A percentile compares a stretch with the other conserved stretches of the same genome.
Conservation (phyloP, 2,113 vertebrate species). For the Ammodytes dubius region DNA sequence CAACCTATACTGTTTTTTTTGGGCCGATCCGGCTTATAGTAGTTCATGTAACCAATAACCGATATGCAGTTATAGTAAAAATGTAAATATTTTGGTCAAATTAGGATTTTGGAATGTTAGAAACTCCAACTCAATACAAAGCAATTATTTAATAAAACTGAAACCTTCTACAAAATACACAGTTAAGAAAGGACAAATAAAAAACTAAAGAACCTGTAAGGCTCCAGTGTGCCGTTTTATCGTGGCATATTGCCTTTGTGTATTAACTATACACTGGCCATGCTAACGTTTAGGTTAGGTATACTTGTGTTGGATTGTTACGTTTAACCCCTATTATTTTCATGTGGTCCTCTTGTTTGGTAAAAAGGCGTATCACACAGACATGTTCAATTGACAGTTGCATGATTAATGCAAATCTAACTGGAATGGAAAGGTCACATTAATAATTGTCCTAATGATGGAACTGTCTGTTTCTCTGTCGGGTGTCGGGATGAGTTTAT, state of each 20-base stretch:
- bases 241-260: neutral
- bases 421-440: slow-evolving; percentile 54
- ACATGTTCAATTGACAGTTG: slow-evolving; percentile 8
- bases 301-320: neutral
- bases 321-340: neutral
- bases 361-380: slow-evolving; percentile 2
- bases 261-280: neutral
- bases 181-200: too few relatives aligned
- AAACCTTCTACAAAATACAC: too few relatives aligned
- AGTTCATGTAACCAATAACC: too few relatives aligned
- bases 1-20: too few relatives aligned
- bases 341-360: neutral
- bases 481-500: slow-evolving; percentile 19
- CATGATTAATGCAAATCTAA: slow-evolving; percentile 56
- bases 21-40: too few relatives aligned
- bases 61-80: too few relatives aligned
- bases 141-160: too few relatives aligned
- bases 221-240: neutral
- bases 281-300: neutral
- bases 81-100: too few relatives aligned
- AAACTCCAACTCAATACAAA: too few relatives aligned
- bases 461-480: slow-evolving; percentile 23
- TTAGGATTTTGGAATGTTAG: too few relatives aligned
- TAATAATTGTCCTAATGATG: slow-evolving; percentile 52
- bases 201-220: too few relatives aligned